Percentiles rank a stretch among this genome's conserved stretches.
Conservation (phyloP, 2,888 invertebrate genomes). For the Hedychridium roseum region DNA sequence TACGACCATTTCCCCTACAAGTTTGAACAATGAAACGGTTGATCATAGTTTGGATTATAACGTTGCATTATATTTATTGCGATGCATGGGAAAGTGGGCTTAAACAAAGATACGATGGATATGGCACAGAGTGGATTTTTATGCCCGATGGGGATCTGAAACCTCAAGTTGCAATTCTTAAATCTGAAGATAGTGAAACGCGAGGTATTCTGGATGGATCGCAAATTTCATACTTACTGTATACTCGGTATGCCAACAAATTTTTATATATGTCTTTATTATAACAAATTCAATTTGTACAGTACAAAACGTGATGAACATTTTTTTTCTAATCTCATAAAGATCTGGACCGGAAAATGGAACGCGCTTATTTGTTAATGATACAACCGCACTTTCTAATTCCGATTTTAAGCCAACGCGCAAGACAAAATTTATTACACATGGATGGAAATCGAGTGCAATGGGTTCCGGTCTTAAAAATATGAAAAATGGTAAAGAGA, state of each 20-base stretch:
- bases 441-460: constrained; percentile 66
- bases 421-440: constrained; percentile 63
- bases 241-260: constrained; percentile 48
- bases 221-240: constrained; percentile 51
- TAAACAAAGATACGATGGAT: constrained; percentile 55
- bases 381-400: constrained; percentile 36
- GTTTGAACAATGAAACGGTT: too few relatives aligned
- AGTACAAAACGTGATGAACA: background rate
- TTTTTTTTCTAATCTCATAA: constrained; percentile 15
- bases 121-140: constrained; percentile 62
- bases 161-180: constrained; percentile 60
- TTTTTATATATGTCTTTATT: too few relatives aligned
- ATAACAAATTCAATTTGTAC: too few relatives aligned
- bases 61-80: constrained; percentile 1
- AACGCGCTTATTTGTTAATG: constrained; percentile 40
- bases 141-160: constrained; percentile 61
- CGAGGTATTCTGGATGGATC: constrained; percentile 44
- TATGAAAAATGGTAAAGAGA: constrained; percentile 62
- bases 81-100: constrained; percentile 45
- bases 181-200: constrained; percentile 37
- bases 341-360: constrained; percentile 52
- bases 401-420: constrained; percentile 50
- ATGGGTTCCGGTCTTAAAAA: constrained; percentile 55
- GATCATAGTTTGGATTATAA: too few relatives aligned
- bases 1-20: too few relatives aligned